Evolutionary conservation across 1,140 invertebrate genomes (phyloP), one percentile per base, ranked within the genome.

Genomic region (Heliconius congener): DNA sequence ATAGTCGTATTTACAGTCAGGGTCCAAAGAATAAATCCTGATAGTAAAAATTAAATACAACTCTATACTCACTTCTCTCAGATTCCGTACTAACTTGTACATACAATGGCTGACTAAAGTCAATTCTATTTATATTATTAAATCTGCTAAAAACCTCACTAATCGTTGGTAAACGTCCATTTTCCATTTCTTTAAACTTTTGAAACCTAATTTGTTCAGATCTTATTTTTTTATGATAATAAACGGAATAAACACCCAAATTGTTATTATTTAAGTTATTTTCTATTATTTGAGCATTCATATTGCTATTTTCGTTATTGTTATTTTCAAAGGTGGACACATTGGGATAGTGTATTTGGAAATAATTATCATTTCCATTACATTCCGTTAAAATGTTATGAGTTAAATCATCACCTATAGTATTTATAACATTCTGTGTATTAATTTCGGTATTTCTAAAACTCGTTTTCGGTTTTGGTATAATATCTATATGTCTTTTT

Each of bases 71-170:
- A 92, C 91, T 77, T 72, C 76, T 85, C 19, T 87, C 87, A 11
- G 82, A 60, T n/a, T 89, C 89, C 30, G 80, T 76, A 50, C 84
- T 81, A 34, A 91, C 89, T 83, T 91, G 84, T n/a, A 91, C 87
- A 81, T 87, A 87, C 27, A 91, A 75, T 0, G 90, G 90, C 74
- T 87, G 79, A 8, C 79, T 81, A 1, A 87, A 42, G 81, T 88
- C 83, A 2, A 46, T 85, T 18, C 23, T 34, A 9, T 85, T 74
- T 3, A 81, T 71, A 42, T 79, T 79, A 70, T 81, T 87, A 39
- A 91, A 88, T 23, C 83, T 82, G 16, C 82, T 86, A 34, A 93
- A 92, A 3, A 82, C 90, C 23, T 89, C 86, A 77, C 74, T 81
- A 30, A 91, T 91, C 5, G 57, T 86, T 0, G 91, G 91, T 74